phyloP scores from a whole-genome alignment of 2,888 invertebrate species.

The Cosmia trapezina region DNA sequence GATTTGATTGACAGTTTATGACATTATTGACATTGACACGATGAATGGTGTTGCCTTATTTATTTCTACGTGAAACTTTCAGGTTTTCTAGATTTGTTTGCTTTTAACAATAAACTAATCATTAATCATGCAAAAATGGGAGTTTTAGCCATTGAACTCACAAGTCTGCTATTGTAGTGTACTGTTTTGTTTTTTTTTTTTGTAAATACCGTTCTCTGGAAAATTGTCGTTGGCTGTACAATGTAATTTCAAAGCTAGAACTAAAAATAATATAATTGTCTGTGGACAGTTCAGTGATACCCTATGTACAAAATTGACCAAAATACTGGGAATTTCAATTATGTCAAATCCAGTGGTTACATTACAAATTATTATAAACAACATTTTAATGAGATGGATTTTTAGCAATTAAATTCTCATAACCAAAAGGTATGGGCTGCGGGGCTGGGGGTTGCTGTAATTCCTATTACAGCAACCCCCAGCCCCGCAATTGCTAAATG shows the following conservation, averaged over 20 bases:
- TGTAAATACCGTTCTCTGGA: no score
- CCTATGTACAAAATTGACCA: background rate
- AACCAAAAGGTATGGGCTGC: no score
- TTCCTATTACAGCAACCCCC: no score
- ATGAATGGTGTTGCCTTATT: constrained; percentile 14
- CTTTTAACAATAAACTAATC: background rate
- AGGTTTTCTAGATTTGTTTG: background rate
- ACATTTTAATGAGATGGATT: background rate
- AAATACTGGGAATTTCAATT: constrained; percentile 10
- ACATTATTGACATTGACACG: background rate
- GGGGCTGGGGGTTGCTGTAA: no score
- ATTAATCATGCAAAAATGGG: background rate
- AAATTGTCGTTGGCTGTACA: constrained; percentile 53
- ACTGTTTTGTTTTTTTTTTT: background rate
- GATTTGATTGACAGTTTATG: background rate
- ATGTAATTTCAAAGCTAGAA: constrained; percentile 36
- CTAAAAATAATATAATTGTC: constrained; percentile 13
- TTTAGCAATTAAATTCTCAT: no score
- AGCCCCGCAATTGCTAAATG: no score
- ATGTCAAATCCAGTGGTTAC: background rate
- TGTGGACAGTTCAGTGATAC: constrained; percentile 42
- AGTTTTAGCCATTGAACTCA: background rate
- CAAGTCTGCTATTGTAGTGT: background rate
- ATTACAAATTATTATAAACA: background rate
- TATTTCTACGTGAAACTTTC: background rate